A percentile compares a stretch with the other conserved stretches of the same genome.
Conservation (phyloP, 1,140 invertebrate genomes). For the Drosophila subobscura region DNA sequence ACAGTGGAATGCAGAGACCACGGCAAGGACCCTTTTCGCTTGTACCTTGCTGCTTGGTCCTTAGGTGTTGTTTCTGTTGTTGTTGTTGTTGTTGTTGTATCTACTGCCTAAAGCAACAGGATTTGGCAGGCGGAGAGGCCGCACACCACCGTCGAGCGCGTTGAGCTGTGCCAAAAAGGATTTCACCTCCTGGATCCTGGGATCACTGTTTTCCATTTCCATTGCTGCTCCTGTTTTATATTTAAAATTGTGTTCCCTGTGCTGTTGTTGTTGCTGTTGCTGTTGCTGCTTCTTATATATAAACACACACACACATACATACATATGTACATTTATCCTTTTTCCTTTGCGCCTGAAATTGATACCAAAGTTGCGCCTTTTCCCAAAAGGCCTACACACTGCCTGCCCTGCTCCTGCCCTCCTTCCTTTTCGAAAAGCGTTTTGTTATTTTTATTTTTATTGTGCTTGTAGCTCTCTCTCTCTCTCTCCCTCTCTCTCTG, state of each 20-base stretch:
- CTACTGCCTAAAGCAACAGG: slow-evolving; percentile 67
- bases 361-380: slow-evolving; percentile 32
- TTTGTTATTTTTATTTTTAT: slow-evolving; percentile 43
- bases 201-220: slow-evolving; percentile 2
- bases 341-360: slow-evolving; percentile 23
- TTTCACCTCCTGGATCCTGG: slow-evolving; percentile 29
- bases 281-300: slow-evolving; percentile 4
- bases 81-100: slow-evolving; percentile 23
- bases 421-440: slow-evolving; percentile 14
- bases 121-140: slow-evolving; percentile 33
- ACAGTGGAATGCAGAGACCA: slow-evolving; percentile 12
- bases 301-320: neutral
- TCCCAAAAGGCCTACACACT: too few relatives aligned
- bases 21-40: slow-evolving; percentile 42
- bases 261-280: too few relatives aligned
- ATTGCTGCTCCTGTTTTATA: slow-evolving; percentile 11
- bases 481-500: too few relatives aligned
- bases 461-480: neutral
- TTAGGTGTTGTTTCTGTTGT: slow-evolving; percentile 5
- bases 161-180: slow-evolving; percentile 75
- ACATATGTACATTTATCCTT: neutral
- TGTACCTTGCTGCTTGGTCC: neutral
- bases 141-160: slow-evolving; percentile 47
- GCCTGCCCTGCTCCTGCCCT: slow-evolving; percentile 10
- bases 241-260: slow-evolving; percentile 24